Evolutionary conservation across 2,888 invertebrate species (phyloP).

Genomic region (Chelonus formosanus): DNA sequence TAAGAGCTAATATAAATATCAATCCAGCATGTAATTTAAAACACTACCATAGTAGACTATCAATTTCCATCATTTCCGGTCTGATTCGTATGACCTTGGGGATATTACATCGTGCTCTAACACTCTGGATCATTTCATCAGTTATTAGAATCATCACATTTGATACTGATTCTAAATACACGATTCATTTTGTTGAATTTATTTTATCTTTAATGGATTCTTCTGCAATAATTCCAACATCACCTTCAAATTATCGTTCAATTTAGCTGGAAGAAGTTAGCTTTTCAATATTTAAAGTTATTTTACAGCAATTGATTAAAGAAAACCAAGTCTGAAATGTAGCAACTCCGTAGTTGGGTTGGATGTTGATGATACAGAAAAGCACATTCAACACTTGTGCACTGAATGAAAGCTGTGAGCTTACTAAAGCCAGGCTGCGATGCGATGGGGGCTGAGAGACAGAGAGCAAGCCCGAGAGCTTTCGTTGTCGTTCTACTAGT

Average conservation of each 20-base stretch:
- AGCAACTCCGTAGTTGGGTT: too few relatives aligned
- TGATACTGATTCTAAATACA: too few relatives aligned
- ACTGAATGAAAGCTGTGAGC: constrained; percentile 61
- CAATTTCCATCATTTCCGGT: constrained; percentile 44
- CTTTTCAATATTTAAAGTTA: too few relatives aligned
- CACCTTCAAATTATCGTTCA: too few relatives aligned
- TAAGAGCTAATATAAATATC: not conserved
- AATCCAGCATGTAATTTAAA: constrained; percentile 18
- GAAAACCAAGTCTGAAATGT: too few relatives aligned
- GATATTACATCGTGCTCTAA: constrained; percentile 21
- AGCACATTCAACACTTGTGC: constrained; percentile 35
- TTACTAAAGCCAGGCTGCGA: constrained; percentile 59
- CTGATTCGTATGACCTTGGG: constrained; percentile 41
- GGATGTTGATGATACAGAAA: not conserved
- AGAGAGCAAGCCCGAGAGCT: constrained; percentile 40
- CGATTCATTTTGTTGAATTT: too few relatives aligned
- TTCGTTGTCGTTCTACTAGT: constrained; percentile 38
- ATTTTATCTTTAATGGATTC: too few relatives aligned
- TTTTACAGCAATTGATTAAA: too few relatives aligned
- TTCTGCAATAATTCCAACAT: too few relatives aligned
- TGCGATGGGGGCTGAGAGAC: constrained; percentile 13
- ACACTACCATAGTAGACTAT: constrained; percentile 32
- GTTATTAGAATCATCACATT: constrained; percentile 29
- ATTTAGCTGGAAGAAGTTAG: too few relatives aligned
- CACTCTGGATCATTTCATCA: constrained; percentile 36